These are phyloP conservation scores for Siniperca undulata DNA, from an alignment of 2,797 vertebrate species.

Conservation along the genomic window DNA sequence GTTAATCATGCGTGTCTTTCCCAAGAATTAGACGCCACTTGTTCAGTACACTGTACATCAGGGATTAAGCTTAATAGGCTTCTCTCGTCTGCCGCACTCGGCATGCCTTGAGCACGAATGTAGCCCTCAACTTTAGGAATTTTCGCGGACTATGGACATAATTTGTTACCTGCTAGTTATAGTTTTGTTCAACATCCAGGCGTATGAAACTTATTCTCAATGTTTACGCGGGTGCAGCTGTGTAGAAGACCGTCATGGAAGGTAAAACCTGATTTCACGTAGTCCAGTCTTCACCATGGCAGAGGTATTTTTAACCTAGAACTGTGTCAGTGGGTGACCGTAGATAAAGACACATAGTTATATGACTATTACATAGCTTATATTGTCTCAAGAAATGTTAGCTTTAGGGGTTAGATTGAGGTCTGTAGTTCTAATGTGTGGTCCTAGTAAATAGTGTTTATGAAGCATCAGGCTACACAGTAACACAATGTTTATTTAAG, in stretches of 20 bases:
- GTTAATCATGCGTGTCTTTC: slow-evolving; percentile 53
- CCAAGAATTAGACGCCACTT: slow-evolving; percentile 68
- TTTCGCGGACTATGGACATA: slow-evolving; percentile 89
- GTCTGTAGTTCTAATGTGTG: neutral
- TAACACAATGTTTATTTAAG: neutral
- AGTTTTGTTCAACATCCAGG: slow-evolving; percentile 77
- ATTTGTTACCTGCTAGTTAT: slow-evolving; percentile 82
- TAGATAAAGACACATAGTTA: neutral
- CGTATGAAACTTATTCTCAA: slow-evolving; percentile 63
- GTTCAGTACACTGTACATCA: slow-evolving; percentile 51
- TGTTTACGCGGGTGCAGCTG: slow-evolving; percentile 91
- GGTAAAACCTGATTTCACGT: slow-evolving; percentile 84
- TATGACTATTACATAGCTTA: neutral
- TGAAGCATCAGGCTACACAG: neutral
- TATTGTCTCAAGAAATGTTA: neutral
- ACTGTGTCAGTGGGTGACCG: slow-evolving; percentile 42
- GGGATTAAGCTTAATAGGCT: slow-evolving; percentile 81
- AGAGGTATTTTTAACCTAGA: slow-evolving; percentile 28
- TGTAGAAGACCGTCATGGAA: slow-evolving; percentile 89
- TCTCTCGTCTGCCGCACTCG: slow-evolving; percentile 71
- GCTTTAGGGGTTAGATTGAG: neutral
- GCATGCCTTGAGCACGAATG: slow-evolving; percentile 82
- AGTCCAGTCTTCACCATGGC: neutral
- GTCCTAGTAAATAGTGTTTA: neutral
- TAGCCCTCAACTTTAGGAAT: slow-evolving; percentile 62